These are phyloP conservation scores for Sylvilagus floridanus DNA, from an alignment of 2,797 vertebrate genomes.

Conservation along the genomic window DNA sequence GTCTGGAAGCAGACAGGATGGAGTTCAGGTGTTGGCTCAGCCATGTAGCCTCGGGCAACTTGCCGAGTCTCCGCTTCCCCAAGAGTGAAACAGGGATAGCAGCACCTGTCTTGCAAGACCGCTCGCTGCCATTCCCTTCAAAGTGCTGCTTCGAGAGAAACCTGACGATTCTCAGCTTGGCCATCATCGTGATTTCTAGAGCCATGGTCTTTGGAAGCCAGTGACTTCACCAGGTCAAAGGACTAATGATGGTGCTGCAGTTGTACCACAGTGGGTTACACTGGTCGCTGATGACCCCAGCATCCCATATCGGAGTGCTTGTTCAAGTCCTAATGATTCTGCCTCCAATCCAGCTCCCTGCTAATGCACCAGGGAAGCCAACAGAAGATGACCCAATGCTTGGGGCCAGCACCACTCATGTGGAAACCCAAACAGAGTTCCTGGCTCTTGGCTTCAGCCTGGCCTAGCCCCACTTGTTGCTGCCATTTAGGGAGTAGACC, in stretches of 20 bases:
- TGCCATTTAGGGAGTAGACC: no score
- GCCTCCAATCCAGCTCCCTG: no score
- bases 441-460: no score
- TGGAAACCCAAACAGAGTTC: no score
- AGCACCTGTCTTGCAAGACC: not conserved
- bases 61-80: not conserved
- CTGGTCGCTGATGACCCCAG: no score
- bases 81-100: not conserved
- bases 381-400: no score
- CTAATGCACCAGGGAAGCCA: no score
- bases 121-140: not conserved
- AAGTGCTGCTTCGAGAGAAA: slow-evolving; percentile 43
- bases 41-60: not conserved
- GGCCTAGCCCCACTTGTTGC: no score
- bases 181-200: slow-evolving; percentile 20
- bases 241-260: not conserved
- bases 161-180: not conserved
- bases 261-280: no score
- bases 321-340: no score
- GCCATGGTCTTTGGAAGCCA: not conserved
- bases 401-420: no score
- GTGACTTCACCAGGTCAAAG: not conserved
- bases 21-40: not conserved
- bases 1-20: not conserved
- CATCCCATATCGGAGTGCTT: no score